Percentiles rank a stretch among this genome's conserved stretches.
Conservation (phyloP, 1,140 invertebrate genomes). For the Teleogryllus occipitalis region DNA sequence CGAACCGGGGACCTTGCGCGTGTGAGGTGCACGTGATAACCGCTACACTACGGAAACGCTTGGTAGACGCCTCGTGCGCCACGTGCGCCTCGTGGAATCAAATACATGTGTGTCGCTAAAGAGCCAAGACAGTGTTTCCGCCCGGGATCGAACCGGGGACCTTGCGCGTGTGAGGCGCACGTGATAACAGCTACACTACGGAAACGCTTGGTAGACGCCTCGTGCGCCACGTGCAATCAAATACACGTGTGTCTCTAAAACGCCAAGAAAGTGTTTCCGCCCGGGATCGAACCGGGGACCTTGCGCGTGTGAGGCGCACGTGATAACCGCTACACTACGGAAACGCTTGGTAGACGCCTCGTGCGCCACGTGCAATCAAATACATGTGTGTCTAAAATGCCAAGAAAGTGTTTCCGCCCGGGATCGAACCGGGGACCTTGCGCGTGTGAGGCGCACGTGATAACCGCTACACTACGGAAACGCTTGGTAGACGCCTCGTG, state of each 20-base stretch:
- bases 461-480: constrained; percentile 24
- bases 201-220: too few species aligned
- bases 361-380: too few species aligned
- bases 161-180: constrained; percentile 22
- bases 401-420: constrained; percentile 23
- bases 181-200: constrained; percentile 23
- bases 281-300: constrained; percentile 53
- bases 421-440: constrained; percentile 24
- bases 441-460: constrained; percentile 23
- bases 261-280: constrained; percentile 38
- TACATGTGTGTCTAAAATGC: not conserved
- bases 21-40: constrained; percentile 23
- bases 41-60: constrained; percentile 23
- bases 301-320: constrained; percentile 53
- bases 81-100: too few species aligned
- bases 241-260: too few species aligned
- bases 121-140: too few species aligned
- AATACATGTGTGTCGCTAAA: too few species aligned
- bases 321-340: constrained; percentile 46
- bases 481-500: too few species aligned
- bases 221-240: too few species aligned
- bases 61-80: too few species aligned
- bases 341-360: too few species aligned
- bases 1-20: constrained; percentile 23
- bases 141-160: constrained; percentile 24